Base-by-base conservation (phyloP, 2,113 vertebrate species). In the Pogonocichla stellata region DNA sequence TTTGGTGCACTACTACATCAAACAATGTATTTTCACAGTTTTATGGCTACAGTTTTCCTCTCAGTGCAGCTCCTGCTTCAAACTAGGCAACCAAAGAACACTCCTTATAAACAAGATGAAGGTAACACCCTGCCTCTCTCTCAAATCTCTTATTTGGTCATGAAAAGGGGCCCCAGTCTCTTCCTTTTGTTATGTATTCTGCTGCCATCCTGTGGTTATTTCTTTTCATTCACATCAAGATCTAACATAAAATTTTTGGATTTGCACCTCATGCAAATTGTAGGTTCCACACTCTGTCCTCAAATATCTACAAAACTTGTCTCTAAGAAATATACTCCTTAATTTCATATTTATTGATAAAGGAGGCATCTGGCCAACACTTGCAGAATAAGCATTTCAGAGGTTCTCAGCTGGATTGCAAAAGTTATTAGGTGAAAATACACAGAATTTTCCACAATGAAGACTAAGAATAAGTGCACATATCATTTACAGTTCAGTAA, bases 201-300 rank as follows among this genome's bases (percentile, higher is more conserved):
- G 92, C 95, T 88, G 92, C 95, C 96, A 96, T 95, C 96, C 83
- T 91, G 97, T 96, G 97, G 96, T 38, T 85, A 48, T 80, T 95
- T 67, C 48, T 88, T 95, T 75, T 51, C 56, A 64, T 28, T 92
- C 64, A 54, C 69, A 38, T 72, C 14, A 69, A 33, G 31, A 40
- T 48, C 31, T 51, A 31, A 9, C 25, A 34, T 56, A 29, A 51
- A 65, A 36, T 77, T 57, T 8, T 43, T 33, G 12, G 2, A 19
- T 82, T 83, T 81, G 17, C 24, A 48, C 28, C 10, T 57, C 2
- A 2, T 20, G 19, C 45, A 53, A 70, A 62, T 85, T 70, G 9
- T 20, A 61, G 9, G 9, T 64, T 64, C 34, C 36, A 40, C 12
- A 23, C 3, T 38, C 26, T 74, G 28, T 20, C 36, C 31, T 69